Evolutionary conservation across 1,140 invertebrate species (phyloP), one percentile per base, ranked within the genome.

Genomic region (Parasteatoda tepidariorum): DNA sequence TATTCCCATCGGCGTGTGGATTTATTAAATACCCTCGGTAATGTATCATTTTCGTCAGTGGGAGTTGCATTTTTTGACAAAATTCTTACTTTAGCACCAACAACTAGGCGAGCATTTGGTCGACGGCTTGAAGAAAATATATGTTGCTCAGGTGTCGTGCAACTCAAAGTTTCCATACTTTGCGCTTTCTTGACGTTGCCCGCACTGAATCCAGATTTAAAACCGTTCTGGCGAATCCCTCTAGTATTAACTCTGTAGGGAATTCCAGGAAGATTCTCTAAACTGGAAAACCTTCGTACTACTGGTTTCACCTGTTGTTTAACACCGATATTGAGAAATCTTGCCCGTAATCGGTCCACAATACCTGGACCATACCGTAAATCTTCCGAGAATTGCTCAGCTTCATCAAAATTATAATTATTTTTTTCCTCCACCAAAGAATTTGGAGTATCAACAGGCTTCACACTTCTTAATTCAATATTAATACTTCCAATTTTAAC

Each of bases 311-410:
- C 22, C 15, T 79, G 41, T 55, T 61, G 67, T 59, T 96, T 90
- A 87, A 93, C 95, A 9, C 78, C 66, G 79, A 96, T 91, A 88
- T 96, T 96, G 86, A 86, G 94, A 93, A 87, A 94, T 94, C 87
- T 94, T 93, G 57, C 97, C 90, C 75, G 59, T 13, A 87, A 68
- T 86, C 93, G 94, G 85, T 94, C 95, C 2, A 97, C 96, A 87
- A 97, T 97, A 9, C 96, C 96, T 13, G 96, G 96, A 0, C 96
- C 96, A 89, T 97, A 97, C 85, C 93, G 93, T 24, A 96, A 88
- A 87, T 96, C 95, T 89, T 96, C 34, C 1, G 70, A 74, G 28
- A 55, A 55, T 30, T 34, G 57, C 38, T 9, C 26, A 9, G 15
- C 11, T n/a, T 31, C 31, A 15, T 79, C 75, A 2, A 26, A 24